Base-by-base conservation (phyloP, 2,888 invertebrate genomes). In the Slavum lentiscoides region DNA sequence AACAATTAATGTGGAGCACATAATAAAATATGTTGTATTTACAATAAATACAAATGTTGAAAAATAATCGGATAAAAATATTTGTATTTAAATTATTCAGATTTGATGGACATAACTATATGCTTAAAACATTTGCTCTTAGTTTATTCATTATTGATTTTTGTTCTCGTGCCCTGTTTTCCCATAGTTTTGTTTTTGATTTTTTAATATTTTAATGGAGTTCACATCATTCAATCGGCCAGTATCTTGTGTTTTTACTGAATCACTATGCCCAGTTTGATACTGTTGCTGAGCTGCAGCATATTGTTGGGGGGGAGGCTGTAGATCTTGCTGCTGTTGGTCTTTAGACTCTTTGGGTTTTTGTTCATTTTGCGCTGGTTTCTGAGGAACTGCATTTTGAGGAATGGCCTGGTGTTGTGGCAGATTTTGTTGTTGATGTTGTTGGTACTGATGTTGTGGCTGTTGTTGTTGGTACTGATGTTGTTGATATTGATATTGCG, bases 251-350 rank as follows among this genome's bases (percentile, higher is more conserved):
- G 85, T 64, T 85, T 85, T 68, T 85, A 84, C 61, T 84, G 84
- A 67, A 70, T 69, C 53, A 74, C 49, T 82, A 82, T 74, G 43
- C 23, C 30, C 23, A 55, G 58, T 83, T 73, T 84, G 84, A 17
- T 62, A 83, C 23, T 82, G 84, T 73, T 84, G 83, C 17, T 39
- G 82, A 15, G 23, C 68, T 17, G 76, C 84, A 61, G 83, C 23
- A 75, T 85, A 84, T 74, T 83, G 84, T 58, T 85, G 85, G 61
- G 85, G 85, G 43, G 84, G 86, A 53, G 86, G 86, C 3, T 83
- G 84, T 82, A 83, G 84, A 6, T 82, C 83, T 1, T 84, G 85
- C 68, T 84, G 85, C 68, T 84, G 86, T 3, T 83, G 84, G 82
- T 83, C 84, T 8, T 83, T 84, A 0, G 85, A 85, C 8, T 80